Evolutionary conservation across 2,113 vertebrate genomes (phyloP).

Genomic region (Maccullochella peelii): DNA sequence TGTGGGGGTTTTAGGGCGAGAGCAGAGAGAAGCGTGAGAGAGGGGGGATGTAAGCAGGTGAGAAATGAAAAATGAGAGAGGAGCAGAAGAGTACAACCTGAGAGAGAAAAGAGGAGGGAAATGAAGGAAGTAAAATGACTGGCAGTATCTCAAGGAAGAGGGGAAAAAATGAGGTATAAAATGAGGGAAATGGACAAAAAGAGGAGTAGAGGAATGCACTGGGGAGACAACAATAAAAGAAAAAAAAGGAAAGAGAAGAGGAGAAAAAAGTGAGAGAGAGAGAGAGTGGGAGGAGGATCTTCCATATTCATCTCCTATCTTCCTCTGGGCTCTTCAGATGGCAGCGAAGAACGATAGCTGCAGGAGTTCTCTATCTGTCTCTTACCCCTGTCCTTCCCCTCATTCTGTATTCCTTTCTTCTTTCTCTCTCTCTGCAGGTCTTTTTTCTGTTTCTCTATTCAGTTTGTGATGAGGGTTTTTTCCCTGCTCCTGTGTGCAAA

Average conservation of each 20-base stretch:
- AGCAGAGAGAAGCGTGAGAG: background rate
- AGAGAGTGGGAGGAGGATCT: constrained; percentile 58
- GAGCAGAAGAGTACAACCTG: background rate
- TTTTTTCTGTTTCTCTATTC: constrained; percentile 52
- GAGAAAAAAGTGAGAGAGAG: background rate
- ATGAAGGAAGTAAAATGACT: background rate
- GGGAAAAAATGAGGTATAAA: background rate
- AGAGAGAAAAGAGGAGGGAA: background rate
- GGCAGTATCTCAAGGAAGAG: background rate
- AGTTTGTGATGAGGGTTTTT: constrained; percentile 52
- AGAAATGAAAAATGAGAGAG: constrained; percentile 5
- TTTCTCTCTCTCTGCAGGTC: constrained; percentile 47
- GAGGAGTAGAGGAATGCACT: background rate
- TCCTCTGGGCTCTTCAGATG: constrained; percentile 71
- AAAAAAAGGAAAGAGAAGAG: constrained; percentile 14
- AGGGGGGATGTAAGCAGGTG: background rate
- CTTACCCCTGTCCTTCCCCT: constrained; percentile 59
- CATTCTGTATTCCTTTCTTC: constrained; percentile 74
- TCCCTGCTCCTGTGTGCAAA: constrained; percentile 1
- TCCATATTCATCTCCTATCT: constrained; percentile 69
- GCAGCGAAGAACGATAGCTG: constrained; percentile 66
- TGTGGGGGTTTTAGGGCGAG: background rate
- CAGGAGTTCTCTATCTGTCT: constrained; percentile 63
- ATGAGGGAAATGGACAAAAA: constrained; percentile 2
- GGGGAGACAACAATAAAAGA: constrained; percentile 8